Base-by-base conservation (phyloP, 2,888 invertebrate genomes). In the Augochlorella aurata region DNA sequence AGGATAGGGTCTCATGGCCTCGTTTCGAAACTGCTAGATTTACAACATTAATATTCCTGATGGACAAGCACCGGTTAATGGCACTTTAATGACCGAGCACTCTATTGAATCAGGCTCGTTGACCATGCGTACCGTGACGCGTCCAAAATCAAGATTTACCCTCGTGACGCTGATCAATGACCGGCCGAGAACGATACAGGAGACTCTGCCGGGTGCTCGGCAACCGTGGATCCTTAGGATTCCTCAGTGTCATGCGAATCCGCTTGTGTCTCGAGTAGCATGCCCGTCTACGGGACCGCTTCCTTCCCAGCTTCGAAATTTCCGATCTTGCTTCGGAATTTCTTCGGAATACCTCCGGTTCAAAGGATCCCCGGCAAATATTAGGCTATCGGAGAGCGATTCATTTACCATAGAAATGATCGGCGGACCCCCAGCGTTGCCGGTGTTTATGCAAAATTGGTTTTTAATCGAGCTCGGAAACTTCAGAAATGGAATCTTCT, bases 1-100 rank as follows among this genome's bases (percentile, higher is more conserved):
- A 18, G 63, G 29, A 21, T 5, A 24, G 21, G 54, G 21, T 12
- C 21, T 3, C 18, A 21, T 81, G 61, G 72, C 77, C 68, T 54
- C 50, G 71, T 74, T 84, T 65, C 72, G 70, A 79, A 77, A 77
- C 58, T 61, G 79, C 24, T 67, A 70, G 79, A 74, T 79, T 84
- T 82, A 79, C 49, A 78, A 77, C 85, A 81, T 86, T 85, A 87
- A 88, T 88, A 87, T 81, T 76, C 84, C 49, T 77, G 86, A 85
- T 52, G 85, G 85, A 87, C 86, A 67, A 82, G 73, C 76, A 49
- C 66, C 47, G 75, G 79, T 84, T 85, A 87, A 84, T 85, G 85
- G 86, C 58, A 78, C 79, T 81, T 77, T 87, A 88, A 88, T 80
- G 84, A 88, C 86, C 81, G 73, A 74, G 82, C 77, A 76, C 79